Evolutionary conservation across 2,888 invertebrate species (phyloP), one percentile per base, ranked within the genome.

Genomic region (Melolontha melolontha): DNA sequence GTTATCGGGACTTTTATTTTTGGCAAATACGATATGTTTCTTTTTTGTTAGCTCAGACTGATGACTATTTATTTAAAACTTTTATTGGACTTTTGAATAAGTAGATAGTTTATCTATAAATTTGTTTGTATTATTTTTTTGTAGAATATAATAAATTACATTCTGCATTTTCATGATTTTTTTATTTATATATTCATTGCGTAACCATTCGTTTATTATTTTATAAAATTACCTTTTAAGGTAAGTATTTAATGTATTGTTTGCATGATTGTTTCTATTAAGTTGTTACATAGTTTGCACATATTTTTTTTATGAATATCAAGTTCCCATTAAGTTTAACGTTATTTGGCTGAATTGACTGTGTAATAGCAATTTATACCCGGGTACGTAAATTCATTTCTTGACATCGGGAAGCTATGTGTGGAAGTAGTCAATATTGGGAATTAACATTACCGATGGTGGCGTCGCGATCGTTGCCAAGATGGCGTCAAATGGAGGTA

Each of bases 1-100:
- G 68, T 57, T 75, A 72, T 34, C 34, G 34, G 34, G 34, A 74
- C 59, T 74, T 76, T 72, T 76, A 68, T 70, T 74, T 74, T 76
- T 57, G n/a, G 34, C 1, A 34, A 34, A 6, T 34, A 6, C 34
- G 66, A 71, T 74, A 73, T 64, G 71, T 69, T 62, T 70, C n/a
- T 55, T 52, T 66, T 71, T 29, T 51, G 27, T 29, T 51, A 34
- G 34, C 42, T 44, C 57, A 44, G 57, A 57, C 12, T 12, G 27
- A 42, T 50, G 50, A 27, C n/a, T 50, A 50, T 27, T 47, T 47
- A 47, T 47, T 47, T 50, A 34, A 34, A 34, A 50, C n/a, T 59
- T 42, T 59, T 44, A 44, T 14, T 17, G 44, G 34, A 44, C 6
- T 29, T 40, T 40, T 55, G 54, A 14, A 4, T 8, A 50, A 27